These are phyloP conservation scores for Pogona vitticeps DNA, from an alignment of 2,113 vertebrate genomes.

Conservation along the genomic window DNA sequence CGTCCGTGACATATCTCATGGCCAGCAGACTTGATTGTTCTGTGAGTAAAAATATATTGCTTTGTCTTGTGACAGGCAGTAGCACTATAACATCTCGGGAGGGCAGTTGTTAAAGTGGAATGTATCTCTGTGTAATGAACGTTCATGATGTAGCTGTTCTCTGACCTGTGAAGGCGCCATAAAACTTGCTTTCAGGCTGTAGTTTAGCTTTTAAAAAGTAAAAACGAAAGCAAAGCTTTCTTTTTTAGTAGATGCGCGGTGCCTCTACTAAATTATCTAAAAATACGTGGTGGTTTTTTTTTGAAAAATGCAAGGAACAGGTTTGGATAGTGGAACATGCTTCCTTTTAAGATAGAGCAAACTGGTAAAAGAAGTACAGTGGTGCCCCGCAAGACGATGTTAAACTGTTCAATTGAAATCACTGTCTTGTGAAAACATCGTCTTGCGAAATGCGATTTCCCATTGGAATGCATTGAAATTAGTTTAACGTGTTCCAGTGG, in stretches of 20 bases:
- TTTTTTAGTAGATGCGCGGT: no score
- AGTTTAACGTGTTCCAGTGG: no score
- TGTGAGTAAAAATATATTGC: not conserved
- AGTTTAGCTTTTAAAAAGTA: not conserved
- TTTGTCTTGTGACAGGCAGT: slow-evolving; percentile 16
- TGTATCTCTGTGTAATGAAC: not conserved
- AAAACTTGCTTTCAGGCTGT: not conserved
- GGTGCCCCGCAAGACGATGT: no score
- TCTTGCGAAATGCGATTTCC: no score
- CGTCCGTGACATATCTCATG: not conserved
- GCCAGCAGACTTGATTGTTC: not conserved
- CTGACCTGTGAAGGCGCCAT: not conserved
- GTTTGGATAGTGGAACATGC: not conserved
- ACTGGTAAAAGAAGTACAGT: not conserved
- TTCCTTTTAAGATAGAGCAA: slow-evolving; percentile 19
- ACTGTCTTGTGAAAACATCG: no score
- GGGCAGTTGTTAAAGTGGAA: slow-evolving; percentile 10
- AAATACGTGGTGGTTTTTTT: not conserved
- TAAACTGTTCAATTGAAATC: no score
- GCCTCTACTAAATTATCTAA: not conserved
- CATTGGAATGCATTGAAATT: no score
- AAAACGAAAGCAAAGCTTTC: not conserved
- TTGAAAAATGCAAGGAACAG: not conserved
- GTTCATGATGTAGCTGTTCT: not conserved
- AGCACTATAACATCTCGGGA: not conserved